A percentile compares a stretch with the other conserved stretches of the same genome.
Conservation (phyloP, 2,797 vertebrate species). For the Varecia variegata region DNA sequence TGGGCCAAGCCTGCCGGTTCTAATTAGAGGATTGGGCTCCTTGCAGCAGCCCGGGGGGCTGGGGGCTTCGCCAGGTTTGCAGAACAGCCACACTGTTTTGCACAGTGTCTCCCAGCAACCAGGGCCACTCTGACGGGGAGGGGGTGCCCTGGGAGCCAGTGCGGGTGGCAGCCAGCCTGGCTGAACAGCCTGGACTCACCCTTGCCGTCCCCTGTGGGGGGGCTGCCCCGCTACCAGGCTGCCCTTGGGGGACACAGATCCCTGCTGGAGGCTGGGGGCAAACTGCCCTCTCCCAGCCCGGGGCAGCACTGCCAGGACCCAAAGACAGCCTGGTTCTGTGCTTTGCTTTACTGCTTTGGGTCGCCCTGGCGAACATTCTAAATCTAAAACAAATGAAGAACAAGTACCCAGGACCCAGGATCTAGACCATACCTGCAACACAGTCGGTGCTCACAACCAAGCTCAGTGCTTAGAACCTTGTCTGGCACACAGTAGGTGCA, state of each 20-base stretch:
- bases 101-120: slow-evolving; percentile 80
- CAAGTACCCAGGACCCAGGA: background rate
- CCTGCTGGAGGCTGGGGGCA: background rate
- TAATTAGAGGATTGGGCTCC: slow-evolving; percentile 79
- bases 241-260: too few relatives aligned
- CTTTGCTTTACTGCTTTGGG: background rate
- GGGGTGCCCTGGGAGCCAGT: background rate
- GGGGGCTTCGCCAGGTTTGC: slow-evolving; percentile 73
- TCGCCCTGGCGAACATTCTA: background rate
- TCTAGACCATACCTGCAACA: background rate
- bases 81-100: slow-evolving; percentile 76
- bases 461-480: too few relatives aligned
- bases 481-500: background rate
- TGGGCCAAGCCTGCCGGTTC: slow-evolving; percentile 56
- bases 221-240: background rate
- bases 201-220: fast-evolving
- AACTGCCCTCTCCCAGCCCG: background rate
- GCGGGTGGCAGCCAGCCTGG: background rate
- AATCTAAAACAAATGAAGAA: background rate
- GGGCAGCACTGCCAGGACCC: background rate
- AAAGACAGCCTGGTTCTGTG: background rate
- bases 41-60: slow-evolving; percentile 66
- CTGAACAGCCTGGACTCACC: background rate
- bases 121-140: slow-evolving; percentile 73
- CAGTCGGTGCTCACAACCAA: background rate